Evolutionary conservation across 64 coral and sea anemone genomes (phyloP).

Genomic region (Hydrozoanthus tunicans): DNA sequence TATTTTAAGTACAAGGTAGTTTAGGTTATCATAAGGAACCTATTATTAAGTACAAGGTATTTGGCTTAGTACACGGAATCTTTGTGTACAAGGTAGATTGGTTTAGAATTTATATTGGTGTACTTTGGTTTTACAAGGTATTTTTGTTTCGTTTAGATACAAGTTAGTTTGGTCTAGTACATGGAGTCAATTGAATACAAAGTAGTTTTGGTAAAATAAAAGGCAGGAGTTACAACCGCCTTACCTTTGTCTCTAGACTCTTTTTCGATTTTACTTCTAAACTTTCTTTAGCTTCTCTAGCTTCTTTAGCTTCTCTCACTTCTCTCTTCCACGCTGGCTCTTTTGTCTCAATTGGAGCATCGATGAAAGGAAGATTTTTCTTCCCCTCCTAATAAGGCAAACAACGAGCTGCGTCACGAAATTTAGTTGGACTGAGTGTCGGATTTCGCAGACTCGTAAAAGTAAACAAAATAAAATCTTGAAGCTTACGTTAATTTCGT

Average conservation of each 20-base stretch:
- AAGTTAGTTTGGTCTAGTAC: too few species aligned
- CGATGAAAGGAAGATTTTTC: conserved; percentile 30
- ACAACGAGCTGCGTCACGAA: background rate
- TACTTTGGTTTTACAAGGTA: too few species aligned
- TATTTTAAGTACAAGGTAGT: background rate
- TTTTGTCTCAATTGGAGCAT: conserved; percentile 23
- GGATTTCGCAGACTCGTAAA: background rate
- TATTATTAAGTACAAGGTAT: background rate
- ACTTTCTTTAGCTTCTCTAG: conserved; percentile 3
- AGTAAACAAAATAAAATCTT: background rate
- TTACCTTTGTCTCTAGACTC: conserved; percentile 63
- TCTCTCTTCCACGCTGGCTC: conserved; percentile 90
- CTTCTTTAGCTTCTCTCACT: conserved; percentile 69
- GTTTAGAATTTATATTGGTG: too few species aligned
- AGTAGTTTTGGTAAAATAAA: too few species aligned
- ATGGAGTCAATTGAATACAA: too few species aligned
- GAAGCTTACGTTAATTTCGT: too few species aligned
- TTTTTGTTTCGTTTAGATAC: too few species aligned
- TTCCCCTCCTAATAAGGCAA: conserved; percentile 3
- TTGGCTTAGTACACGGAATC: background rate
- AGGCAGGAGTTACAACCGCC: background rate
- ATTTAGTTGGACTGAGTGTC: background rate
- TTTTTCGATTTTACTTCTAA: conserved; percentile 6
- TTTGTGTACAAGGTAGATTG: too few species aligned
- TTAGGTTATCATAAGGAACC: background rate